A percentile compares a stretch with the other conserved stretches of the same genome.
Conservation (phyloP, 1,140 invertebrate genomes). For the Sarcophaga peregrina region DNA sequence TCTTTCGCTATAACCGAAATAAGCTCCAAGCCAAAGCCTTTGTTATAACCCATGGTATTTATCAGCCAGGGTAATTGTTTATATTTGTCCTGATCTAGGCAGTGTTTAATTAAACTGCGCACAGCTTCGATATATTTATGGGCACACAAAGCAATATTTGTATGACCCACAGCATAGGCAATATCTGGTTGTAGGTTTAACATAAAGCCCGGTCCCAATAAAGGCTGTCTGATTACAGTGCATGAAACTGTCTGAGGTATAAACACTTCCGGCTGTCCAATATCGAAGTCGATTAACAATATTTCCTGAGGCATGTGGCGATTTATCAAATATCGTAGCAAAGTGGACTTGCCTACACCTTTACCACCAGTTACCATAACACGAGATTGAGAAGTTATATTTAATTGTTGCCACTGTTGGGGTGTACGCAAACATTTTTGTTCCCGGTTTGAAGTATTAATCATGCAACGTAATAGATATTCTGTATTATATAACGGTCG, state of each 20-base stretch:
- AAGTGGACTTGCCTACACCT: conserved; percentile 80
- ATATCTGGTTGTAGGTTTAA: conserved; percentile 57
- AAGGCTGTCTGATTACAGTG: conserved; percentile 69
- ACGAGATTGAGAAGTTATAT: conserved; percentile 49
- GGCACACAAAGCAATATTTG: conserved; percentile 68
- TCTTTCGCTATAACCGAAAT: conserved; percentile 66
- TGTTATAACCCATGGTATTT: conserved; percentile 76
- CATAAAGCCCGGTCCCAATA: conserved; percentile 78
- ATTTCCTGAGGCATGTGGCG: conserved; percentile 68
- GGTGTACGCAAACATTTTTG: conserved; percentile 55
- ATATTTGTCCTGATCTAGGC: conserved; percentile 53
- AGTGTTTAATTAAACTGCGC: conserved; percentile 63
- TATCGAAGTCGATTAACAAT: conserved; percentile 79
- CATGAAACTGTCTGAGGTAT: conserved; percentile 76
- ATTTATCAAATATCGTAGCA: conserved; percentile 75
- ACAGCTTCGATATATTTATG: conserved; percentile 68
- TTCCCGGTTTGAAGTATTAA: conserved; percentile 50
- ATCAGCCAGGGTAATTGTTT: conserved; percentile 69
- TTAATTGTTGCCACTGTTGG: conserved; percentile 58
- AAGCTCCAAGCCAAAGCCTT: conserved; percentile 70
- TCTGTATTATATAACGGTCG: conserved; percentile 53
- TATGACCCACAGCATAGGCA: conserved; percentile 68
- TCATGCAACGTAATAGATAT: conserved; percentile 56
- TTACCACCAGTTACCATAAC: conserved; percentile 75
- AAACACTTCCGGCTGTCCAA: conserved; percentile 82